phyloP scores from a whole-genome alignment of 2,888 invertebrate species.

The Drosophila ustulata region DNA sequence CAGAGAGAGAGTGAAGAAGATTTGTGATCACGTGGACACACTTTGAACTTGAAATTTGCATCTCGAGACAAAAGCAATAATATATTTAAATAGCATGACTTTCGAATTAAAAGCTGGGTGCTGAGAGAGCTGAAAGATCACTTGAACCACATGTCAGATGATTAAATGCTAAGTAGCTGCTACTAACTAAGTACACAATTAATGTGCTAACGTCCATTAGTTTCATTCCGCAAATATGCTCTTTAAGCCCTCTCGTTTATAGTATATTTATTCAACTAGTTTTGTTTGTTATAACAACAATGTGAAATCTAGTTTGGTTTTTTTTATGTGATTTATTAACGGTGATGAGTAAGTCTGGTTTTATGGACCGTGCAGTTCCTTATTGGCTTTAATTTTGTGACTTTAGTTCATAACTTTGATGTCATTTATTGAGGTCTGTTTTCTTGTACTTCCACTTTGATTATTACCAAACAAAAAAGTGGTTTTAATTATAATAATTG shows the following conservation, averaged over 20 bases:
- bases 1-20: not conserved
- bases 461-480: slow-evolving; percentile 27
- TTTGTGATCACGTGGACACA: slow-evolving; percentile 32
- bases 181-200: slow-evolving; percentile 18
- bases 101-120: slow-evolving; percentile 15
- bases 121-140: slow-evolving; percentile 19
- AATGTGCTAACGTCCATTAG: slow-evolving; percentile 32
- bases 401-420: slow-evolving; percentile 25
- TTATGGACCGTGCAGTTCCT: slow-evolving; percentile 45
- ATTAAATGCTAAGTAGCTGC: slow-evolving; percentile 33
- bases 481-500: slow-evolving; percentile 53
- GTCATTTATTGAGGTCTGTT: slow-evolving; percentile 36
- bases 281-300: slow-evolving; percentile 7
- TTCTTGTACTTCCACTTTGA: slow-evolving; percentile 18
- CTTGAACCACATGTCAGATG: slow-evolving; percentile 22
- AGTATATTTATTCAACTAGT: slow-evolving; percentile 19
- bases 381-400: slow-evolving; percentile 33
- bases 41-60: slow-evolving; percentile 37
- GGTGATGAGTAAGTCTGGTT: slow-evolving; percentile 44
- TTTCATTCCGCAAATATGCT: slow-evolving; percentile 6
- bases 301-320: slow-evolving; percentile 43
- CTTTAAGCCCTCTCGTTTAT: not conserved
- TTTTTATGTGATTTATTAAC: slow-evolving; percentile 21
- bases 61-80: slow-evolving; percentile 11
- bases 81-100: slow-evolving; percentile 39